Evolutionary conservation across 2,113 vertebrate species (phyloP).

Genomic region (Setophaga petechia): DNA sequence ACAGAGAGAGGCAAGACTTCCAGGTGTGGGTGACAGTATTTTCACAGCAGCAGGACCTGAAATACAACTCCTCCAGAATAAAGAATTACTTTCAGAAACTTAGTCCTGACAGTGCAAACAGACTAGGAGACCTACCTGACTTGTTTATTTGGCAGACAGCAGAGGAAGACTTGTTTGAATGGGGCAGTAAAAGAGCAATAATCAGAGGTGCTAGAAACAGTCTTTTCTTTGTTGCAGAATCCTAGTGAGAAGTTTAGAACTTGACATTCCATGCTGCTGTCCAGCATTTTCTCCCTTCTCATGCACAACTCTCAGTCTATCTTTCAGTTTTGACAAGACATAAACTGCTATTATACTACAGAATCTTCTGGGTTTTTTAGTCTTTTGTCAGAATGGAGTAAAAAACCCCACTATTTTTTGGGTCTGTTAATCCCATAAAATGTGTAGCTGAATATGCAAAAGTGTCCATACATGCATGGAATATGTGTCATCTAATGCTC

Average conservation of each 20-base stretch:
- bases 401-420: neutral
- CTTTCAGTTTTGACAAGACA: neutral
- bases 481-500: slow-evolving; percentile 3
- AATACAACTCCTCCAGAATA: neutral
- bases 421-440: neutral
- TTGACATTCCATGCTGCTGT: neutral
- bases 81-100: slow-evolving; percentile 13
- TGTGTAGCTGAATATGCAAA: neutral
- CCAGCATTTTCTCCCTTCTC: neutral
- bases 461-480: neutral
- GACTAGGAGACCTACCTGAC: neutral
- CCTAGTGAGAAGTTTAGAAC: neutral
- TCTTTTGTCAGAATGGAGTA: neutral
- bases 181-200: neutral
- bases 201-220: neutral
- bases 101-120: neutral
- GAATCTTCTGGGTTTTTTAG: neutral
- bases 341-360: neutral
- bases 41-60: slow-evolving; percentile 12
- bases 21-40: neutral
- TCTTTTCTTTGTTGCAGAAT: neutral
- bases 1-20: neutral
- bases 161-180: neutral
- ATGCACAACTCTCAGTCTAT: neutral
- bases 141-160: slow-evolving; percentile 3